These are phyloP conservation scores for Xylota segnis DNA, from an alignment of 2,888 invertebrate species.

Conservation along the genomic window DNA sequence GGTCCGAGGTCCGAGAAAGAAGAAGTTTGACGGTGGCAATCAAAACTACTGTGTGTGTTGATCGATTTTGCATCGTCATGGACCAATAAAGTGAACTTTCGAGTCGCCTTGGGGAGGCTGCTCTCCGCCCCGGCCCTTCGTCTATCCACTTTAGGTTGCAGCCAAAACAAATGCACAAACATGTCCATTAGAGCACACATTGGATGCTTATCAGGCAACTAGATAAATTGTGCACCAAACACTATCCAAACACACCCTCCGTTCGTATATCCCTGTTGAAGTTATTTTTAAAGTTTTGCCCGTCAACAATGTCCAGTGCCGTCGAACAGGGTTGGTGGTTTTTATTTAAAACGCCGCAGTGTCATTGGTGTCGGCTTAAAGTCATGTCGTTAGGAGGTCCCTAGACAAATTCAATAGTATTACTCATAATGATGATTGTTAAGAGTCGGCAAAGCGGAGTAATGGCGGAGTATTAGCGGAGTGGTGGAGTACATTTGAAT, in stretches of 20 bases:
- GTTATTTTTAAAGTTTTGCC: constrained; percentile 57
- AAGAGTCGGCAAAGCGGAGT: too few species aligned
- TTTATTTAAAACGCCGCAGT: too few species aligned
- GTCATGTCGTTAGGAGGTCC: too few species aligned
- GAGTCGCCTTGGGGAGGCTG: constrained; percentile 59
- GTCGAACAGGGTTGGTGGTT: constrained; percentile 6
- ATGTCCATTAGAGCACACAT: constrained; percentile 74
- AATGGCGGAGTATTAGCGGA: too few species aligned
- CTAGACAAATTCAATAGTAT: too few species aligned
- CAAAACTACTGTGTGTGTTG: constrained; percentile 65
- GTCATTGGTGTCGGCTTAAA: too few species aligned
- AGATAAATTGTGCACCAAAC: constrained; percentile 73
- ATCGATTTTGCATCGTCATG: constrained; percentile 74
- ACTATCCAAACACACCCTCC: constrained; percentile 65
- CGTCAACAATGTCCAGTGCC: constrained; percentile 46
- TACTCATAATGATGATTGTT: too few species aligned
- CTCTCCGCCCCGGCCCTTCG: neutral
- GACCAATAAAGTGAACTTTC: constrained; percentile 66
- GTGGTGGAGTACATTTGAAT: too few species aligned
- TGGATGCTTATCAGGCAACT: constrained; percentile 73
- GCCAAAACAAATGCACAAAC: constrained; percentile 76
- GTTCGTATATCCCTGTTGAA: constrained; percentile 45
- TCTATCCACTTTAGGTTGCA: constrained; percentile 22
- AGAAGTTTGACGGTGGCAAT: constrained; percentile 61
- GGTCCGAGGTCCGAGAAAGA: neutral